phyloP scores from a whole-genome alignment of 2,888 invertebrate species.

The Periphyllus acericola region DNA sequence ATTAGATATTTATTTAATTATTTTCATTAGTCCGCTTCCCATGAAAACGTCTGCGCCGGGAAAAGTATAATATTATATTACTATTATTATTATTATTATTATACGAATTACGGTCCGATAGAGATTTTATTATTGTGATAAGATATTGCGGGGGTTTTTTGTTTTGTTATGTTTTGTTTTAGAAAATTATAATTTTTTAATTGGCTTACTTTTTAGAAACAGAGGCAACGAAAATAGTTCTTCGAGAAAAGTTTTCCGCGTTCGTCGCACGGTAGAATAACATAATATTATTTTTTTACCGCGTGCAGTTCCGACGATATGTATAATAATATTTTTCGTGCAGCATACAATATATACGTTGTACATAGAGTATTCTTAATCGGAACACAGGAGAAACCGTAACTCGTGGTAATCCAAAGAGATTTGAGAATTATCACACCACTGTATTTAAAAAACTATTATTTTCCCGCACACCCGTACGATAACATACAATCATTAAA shows the following conservation, averaged over 20 bases:
- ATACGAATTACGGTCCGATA: background rate
- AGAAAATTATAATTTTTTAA: background rate
- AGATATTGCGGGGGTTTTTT: background rate
- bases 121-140: background rate
- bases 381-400: too few species aligned
- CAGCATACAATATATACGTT: too few species aligned
- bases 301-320: too few species aligned
- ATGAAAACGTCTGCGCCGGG: background rate
- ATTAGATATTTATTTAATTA: background rate
- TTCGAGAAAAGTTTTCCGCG: background rate
- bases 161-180: background rate
- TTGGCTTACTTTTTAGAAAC: background rate
- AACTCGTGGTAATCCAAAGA: too few species aligned
- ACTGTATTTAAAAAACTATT: too few species aligned
- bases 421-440: too few species aligned
- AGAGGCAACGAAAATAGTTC: background rate
- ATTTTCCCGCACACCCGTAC: too few species aligned
- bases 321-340: too few species aligned
- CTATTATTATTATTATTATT: background rate
- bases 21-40: constrained; percentile 23
- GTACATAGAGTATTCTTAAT: too few species aligned
- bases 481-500: too few species aligned
- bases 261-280: too few species aligned
- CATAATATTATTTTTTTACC: too few species aligned
- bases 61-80: background rate